A percentile compares a stretch with the other conserved stretches of the same genome.
phyloP scores from a whole-genome alignment of 2,797 vertebrate genomes.

The Hippoglossus hippoglossus region DNA sequence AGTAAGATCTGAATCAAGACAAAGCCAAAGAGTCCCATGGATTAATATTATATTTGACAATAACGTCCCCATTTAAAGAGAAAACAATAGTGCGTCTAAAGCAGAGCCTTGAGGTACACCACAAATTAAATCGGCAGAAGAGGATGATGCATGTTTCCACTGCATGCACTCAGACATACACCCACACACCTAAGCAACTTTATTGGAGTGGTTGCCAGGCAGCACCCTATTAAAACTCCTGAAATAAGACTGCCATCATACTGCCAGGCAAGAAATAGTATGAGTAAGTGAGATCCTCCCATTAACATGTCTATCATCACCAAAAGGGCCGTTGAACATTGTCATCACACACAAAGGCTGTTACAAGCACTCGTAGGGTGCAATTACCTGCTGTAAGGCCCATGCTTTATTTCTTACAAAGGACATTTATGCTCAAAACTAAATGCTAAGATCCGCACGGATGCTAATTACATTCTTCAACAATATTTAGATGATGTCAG shows the following conservation, averaged over 20 bases:
- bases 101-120: constrained; percentile 8
- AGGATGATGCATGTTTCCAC: constrained; percentile 1
- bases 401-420: constrained; percentile 31
- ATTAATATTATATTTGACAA: background rate
- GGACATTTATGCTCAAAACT: constrained; percentile 19
- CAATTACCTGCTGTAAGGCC: constrained; percentile 37
- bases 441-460: constrained; percentile 10
- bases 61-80: background rate
- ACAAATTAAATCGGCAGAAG: background rate
- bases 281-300: constrained; percentile 28
- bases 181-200: constrained; percentile 1
- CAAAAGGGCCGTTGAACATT: constrained; percentile 2
- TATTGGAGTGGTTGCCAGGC: background rate
- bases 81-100: constrained; percentile 17
- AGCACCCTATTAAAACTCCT: background rate
- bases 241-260: background rate
- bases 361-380: constrained; percentile 23
- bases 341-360: constrained; percentile 40
- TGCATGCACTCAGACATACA: constrained; percentile 2
- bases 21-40: no score
- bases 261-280: constrained; percentile 13
- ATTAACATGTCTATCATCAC: constrained; percentile 39
- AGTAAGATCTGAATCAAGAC: background rate
- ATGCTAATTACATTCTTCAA: constrained; percentile 28
- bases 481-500: constrained; percentile 40